phyloP scores from a whole-genome alignment of 2,888 invertebrate genomes.

The Megaustenia siamemsis region DNA sequence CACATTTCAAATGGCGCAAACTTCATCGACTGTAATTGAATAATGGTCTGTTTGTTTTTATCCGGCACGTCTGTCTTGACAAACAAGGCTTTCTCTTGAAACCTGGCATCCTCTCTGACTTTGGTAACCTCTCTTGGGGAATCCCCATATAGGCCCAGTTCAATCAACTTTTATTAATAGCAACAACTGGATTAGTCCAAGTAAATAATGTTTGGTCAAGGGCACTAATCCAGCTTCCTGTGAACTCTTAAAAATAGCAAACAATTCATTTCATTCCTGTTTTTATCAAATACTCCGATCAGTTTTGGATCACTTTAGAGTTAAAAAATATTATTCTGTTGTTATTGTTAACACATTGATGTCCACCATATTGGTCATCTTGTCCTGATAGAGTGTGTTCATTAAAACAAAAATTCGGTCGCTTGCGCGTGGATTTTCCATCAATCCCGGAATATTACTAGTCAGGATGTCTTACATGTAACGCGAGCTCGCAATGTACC shows the following conservation, averaged over 20 bases:
- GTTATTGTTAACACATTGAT: too few relatives aligned
- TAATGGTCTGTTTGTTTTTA: conserved; percentile 68
- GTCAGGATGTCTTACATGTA: too few relatives aligned
- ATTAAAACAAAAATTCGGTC: too few relatives aligned
- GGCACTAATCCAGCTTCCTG: conserved; percentile 47
- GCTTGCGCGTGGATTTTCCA: too few relatives aligned
- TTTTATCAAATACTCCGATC: too few relatives aligned
- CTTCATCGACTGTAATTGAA: conserved; percentile 73
- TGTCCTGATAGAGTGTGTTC: too few relatives aligned
- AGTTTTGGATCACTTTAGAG: too few relatives aligned
- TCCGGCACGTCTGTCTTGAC: conserved; percentile 52
- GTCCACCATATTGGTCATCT: too few relatives aligned
- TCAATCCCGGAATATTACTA: too few relatives aligned
- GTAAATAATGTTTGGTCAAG: conserved; percentile 67
- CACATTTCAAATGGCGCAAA: conserved; percentile 68
- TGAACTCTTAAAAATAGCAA: conserved; percentile 3
- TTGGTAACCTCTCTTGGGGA: conserved; percentile 42
- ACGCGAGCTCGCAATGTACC: too few relatives aligned
- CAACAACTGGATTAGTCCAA: conserved; percentile 66
- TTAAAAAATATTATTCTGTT: too few relatives aligned
- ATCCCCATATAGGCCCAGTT: conserved; percentile 45
- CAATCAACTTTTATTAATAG: conserved; percentile 72
- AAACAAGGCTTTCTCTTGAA: conserved; percentile 34
- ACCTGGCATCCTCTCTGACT: conserved; percentile 29
- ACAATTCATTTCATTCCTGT: too few relatives aligned